These are phyloP conservation scores for Leptopilina boulardi DNA, from an alignment of 1,140 invertebrate species.

Conservation along the genomic window DNA sequence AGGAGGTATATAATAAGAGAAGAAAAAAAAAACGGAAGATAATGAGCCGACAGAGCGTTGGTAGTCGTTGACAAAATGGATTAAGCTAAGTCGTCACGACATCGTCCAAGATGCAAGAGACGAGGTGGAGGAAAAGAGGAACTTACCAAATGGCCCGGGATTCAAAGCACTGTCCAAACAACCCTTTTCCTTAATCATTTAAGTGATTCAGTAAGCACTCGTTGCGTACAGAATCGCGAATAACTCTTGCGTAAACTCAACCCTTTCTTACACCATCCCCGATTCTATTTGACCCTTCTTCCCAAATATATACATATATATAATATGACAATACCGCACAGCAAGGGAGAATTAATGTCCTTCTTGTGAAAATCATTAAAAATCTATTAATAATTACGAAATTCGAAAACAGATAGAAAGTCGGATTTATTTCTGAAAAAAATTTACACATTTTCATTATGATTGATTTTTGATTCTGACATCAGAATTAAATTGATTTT, in stretches of 20 bases:
- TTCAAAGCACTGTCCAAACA: conserved; percentile 71
- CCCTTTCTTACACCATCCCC: conserved; percentile 63
- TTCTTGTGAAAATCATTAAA: neutral
- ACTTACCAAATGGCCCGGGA: conserved; percentile 66
- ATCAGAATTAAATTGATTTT: neutral
- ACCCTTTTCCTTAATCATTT: conserved; percentile 76
- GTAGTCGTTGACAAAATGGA: conserved; percentile 73
- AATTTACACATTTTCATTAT: too few relatives aligned
- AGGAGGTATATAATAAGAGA: conserved; percentile 58
- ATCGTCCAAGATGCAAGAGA: conserved; percentile 37
- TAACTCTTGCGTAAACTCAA: conserved; percentile 72
- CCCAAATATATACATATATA: too few relatives aligned
- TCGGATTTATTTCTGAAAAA: too few relatives aligned
- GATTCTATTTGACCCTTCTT: conserved; percentile 57
- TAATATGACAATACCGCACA: conserved; percentile 55
- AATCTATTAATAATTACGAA: too few relatives aligned
- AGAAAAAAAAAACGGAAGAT: conserved; percentile 56
- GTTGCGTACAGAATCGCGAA: conserved; percentile 65
- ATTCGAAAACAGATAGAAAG: too few relatives aligned
- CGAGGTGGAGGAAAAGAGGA: conserved; percentile 47
- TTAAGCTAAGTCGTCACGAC: conserved; percentile 60
- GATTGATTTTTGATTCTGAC: too few relatives aligned
- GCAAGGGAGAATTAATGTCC: conserved; percentile 47
- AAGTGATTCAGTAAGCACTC: conserved; percentile 74
- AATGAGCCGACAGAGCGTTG: conserved; percentile 64